Evolutionary conservation across 2,113 vertebrate species (phyloP), one percentile per base, ranked within the genome.

Genomic region (Apteryx mantelli): DNA sequence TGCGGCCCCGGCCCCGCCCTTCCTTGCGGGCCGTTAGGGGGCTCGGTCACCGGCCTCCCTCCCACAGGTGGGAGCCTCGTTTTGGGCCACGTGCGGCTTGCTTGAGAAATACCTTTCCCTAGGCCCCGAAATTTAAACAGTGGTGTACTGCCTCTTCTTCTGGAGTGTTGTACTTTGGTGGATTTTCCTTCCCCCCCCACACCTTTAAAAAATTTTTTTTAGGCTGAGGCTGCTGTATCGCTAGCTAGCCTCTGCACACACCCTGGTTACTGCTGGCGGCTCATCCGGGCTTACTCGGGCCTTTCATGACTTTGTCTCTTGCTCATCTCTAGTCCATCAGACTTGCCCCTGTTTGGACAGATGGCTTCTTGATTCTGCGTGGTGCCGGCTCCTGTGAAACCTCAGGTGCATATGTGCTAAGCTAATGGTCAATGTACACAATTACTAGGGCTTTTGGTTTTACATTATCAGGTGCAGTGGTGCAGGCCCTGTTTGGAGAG

Each of bases 381-480:
- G 5, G 8, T 2, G 56, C 26, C 42, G 1, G 1, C 71, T 5
- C 8, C 28, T 18, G 17, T 2, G 26, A 16, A 68, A 3, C 6
- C 38, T 26, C 10, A 0, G 14, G 1, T 28, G 63, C 1, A 30
- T 22, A 18, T 0, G 0, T 3, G 8, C 1, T 11, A 1, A 21
- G 16, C 21, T 0, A 1, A 8, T 6, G 3, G 9, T 32, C 60
- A 13, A 0, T 30, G 50, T 20, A 14, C 30, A 56, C 26, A 28
- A 56, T 56, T 28, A 7, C 55, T 56, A 15, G 55, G 55, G 11
- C 28, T 0, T 6, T 8, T 14, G 15, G 3, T 25, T 48, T 56
- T 15, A 4, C 2, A 0, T 4, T 16, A 11, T 17, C 19, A 19
- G 63, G 52, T 24, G 55, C 5, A 6, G 24, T 55, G 40, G 22